These are phyloP conservation scores for Bombus superbus DNA, from an alignment of 1,140 invertebrate genomes.

Conservation along the genomic window DNA sequence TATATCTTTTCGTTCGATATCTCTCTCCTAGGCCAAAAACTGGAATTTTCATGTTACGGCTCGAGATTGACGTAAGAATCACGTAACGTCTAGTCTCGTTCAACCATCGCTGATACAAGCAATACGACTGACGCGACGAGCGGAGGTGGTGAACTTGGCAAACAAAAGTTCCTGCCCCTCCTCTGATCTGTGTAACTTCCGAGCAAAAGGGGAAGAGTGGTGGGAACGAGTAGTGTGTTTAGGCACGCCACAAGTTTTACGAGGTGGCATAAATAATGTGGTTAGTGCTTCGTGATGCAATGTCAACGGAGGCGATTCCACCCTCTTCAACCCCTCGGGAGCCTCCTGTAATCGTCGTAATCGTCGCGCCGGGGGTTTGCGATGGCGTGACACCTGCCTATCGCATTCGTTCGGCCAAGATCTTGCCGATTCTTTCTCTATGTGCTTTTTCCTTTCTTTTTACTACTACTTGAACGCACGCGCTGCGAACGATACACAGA, in stretches of 20 bases:
- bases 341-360: constrained; percentile 64
- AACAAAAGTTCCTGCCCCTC: background rate
- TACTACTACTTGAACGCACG: no score
- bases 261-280: constrained; percentile 80
- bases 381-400: constrained; percentile 71
- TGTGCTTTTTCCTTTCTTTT: background rate
- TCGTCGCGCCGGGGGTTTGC: constrained; percentile 58
- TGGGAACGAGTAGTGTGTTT: constrained; percentile 64
- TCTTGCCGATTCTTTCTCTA: constrained; percentile 18
- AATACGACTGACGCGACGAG: background rate
- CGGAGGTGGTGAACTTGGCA: constrained; percentile 14
- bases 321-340: constrained; percentile 43
- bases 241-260: constrained; percentile 81
- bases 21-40: background rate
- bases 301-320: constrained; percentile 75
- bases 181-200: background rate
- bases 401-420: constrained; percentile 48
- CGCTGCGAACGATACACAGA: background rate
- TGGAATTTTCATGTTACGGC: background rate
- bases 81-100: constrained; percentile 36
- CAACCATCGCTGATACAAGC: background rate
- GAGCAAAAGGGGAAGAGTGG: background rate
- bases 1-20: no score
- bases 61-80: constrained; percentile 15
- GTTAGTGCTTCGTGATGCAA: constrained; percentile 80